phyloP scores from a whole-genome alignment of 2,113 vertebrate genomes.

The Murina feae region DNA sequence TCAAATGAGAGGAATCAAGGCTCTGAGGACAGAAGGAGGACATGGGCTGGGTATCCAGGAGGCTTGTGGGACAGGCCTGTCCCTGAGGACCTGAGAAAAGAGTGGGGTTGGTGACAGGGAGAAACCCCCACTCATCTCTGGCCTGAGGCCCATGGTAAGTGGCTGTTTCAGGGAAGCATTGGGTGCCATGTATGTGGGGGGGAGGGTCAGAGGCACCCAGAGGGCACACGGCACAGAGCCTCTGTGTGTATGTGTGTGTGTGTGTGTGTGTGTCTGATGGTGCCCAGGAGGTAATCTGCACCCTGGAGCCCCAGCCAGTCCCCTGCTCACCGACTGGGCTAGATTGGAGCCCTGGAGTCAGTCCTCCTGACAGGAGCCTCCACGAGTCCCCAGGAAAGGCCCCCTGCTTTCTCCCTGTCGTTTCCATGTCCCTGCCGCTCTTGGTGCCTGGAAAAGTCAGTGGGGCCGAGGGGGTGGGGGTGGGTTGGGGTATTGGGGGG shows the following conservation, averaged over 20 bases:
- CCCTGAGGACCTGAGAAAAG: too few relatives aligned
- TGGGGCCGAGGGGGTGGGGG: too few relatives aligned
- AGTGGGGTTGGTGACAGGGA: not conserved
- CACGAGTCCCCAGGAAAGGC: not conserved
- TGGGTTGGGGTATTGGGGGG: not conserved
- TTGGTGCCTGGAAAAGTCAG: not conserved
- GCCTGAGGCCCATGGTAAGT: not conserved
- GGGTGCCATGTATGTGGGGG: too few relatives aligned
- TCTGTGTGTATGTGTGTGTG: not conserved
- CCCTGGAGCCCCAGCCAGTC: not conserved
- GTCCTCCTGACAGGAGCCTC: not conserved
- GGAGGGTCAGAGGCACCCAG: rapidly evolving
- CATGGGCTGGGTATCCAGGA: not conserved
- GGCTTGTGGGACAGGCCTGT: not conserved
- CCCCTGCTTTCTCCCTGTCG: not conserved
- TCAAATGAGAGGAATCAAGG: not conserved
- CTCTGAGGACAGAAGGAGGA: too few relatives aligned
- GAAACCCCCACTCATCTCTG: not conserved
- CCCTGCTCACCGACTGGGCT: not conserved
- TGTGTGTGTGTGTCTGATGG: not conserved
- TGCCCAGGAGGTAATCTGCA: not conserved
- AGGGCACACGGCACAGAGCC: not conserved
- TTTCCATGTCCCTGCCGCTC: not conserved
- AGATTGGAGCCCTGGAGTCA: not conserved
- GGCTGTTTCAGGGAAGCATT: not conserved